These are phyloP conservation scores for Microcebus tavaratra DNA, from an alignment of 2,113 vertebrate genomes.

Conservation along the genomic window DNA sequence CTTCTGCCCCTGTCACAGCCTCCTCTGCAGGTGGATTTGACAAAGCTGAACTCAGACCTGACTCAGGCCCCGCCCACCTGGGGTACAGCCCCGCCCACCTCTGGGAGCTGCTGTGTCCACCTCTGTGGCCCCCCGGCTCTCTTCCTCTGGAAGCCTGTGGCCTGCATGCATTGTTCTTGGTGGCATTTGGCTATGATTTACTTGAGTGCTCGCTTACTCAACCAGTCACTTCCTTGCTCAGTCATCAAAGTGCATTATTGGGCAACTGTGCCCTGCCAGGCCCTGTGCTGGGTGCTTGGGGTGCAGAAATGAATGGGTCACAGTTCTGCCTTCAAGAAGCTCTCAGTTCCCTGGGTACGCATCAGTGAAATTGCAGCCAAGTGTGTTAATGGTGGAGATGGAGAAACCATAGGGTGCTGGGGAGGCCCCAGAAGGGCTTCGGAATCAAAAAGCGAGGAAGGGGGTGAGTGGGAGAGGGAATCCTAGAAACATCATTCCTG, in stretches of 20 bases:
- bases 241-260: neutral
- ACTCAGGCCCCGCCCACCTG: neutral
- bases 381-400: no score
- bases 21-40: neutral
- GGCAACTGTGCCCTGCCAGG: no score
- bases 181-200: neutral
- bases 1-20: neutral
- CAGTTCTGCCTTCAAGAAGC: neutral
- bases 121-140: neutral
- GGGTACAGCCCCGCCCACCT: neutral
- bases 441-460: neutral
- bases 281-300: neutral
- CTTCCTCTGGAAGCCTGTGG: no score
- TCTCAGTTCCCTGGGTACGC: neutral
- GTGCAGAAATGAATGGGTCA: neutral
- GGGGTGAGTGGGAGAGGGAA: neutral
- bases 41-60: accelerated
- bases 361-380: neutral
- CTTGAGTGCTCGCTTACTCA: neutral
- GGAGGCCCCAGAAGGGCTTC: neutral
- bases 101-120: neutral
- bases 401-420: neutral
- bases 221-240: neutral
- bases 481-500: neutral
- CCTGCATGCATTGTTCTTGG: neutral